Conservation (phyloP, 2,113 vertebrate genomes). For the Megaptera novaeangliae region DNA sequence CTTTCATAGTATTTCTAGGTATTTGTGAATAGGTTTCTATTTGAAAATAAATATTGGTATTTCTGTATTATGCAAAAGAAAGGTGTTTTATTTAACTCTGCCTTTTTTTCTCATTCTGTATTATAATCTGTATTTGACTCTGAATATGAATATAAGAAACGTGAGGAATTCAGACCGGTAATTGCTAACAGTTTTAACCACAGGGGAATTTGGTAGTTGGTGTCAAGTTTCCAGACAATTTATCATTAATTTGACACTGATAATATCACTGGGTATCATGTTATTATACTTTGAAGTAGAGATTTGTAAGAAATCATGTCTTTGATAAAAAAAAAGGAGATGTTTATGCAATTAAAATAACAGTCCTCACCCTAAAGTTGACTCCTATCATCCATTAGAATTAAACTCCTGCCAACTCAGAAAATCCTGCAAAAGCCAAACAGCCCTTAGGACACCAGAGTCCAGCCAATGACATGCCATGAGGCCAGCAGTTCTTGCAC, state of each 20-base stretch:
- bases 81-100: not conserved
- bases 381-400: not conserved
- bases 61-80: not conserved
- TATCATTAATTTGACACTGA: not conserved
- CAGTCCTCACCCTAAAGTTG: not conserved
- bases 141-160: not conserved
- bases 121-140: not conserved
- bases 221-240: not conserved
- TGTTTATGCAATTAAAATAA: not conserved
- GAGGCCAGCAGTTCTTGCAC: not conserved
- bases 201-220: not conserved
- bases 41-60: not conserved
- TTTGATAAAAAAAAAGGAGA: not conserved
- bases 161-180: not conserved
- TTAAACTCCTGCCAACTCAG: not conserved
- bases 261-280: not conserved
- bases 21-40: not conserved
- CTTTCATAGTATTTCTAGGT: not conserved
- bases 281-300: not conserved
- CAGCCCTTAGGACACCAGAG: not conserved
- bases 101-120: not conserved
- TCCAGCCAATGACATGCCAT: not conserved
- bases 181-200: not conserved
- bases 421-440: not conserved
- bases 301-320: not conserved